phyloP scores from a whole-genome alignment of 2,797 vertebrate species.

The Protosalanx chinensis region DNA sequence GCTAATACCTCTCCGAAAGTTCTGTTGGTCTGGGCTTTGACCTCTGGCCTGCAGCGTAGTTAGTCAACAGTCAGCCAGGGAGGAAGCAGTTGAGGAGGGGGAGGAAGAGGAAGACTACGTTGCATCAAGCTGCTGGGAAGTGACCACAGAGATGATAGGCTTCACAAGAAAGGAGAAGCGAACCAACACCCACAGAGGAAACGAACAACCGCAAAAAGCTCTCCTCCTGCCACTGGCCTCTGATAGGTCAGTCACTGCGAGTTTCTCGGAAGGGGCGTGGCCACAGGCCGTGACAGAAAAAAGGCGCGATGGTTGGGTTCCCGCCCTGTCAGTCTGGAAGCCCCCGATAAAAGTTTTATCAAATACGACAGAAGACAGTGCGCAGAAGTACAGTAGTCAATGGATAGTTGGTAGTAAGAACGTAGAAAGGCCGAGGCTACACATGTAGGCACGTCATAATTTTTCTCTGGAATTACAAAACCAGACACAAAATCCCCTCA shows the following conservation, averaged over 20 bases:
- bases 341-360: conserved; percentile 50
- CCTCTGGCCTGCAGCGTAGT: neutral
- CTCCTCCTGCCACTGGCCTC: conserved; percentile 17
- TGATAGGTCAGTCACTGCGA: conserved; percentile 15
- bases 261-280: conserved; percentile 54
- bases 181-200: conserved; percentile 26
- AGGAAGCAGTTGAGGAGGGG: conserved; percentile 11
- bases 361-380: conserved; percentile 15
- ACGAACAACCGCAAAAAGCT: conserved; percentile 33
- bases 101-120: conserved; percentile 15
- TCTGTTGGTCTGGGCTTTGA: neutral
- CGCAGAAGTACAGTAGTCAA: conserved; percentile 3
- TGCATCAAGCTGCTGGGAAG: conserved; percentile 25
- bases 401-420: neutral
- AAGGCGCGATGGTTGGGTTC: neutral
- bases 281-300: neutral
- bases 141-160: conserved; percentile 3
- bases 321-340: conserved; percentile 27
- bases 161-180: conserved; percentile 45
- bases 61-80: neutral
- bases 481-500: too few species aligned
- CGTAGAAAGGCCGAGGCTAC: too few species aligned
- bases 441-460: too few species aligned
- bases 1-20: neutral
- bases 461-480: too few species aligned